Conservation (phyloP, 2,797 vertebrate genomes). For the Varecia variegata region DNA sequence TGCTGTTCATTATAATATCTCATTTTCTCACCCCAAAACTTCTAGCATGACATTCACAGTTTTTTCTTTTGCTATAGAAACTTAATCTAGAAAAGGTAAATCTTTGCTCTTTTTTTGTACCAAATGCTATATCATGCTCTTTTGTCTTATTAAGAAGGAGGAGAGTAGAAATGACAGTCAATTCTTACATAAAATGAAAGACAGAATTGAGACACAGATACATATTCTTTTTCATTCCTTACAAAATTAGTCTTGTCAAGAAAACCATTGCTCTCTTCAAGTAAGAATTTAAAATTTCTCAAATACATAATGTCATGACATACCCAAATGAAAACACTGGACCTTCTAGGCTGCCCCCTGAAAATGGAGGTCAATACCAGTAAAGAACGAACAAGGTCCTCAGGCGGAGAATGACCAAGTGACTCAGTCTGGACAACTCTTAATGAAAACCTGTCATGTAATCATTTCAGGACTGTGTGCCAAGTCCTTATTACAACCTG, state of each 20-base stretch:
- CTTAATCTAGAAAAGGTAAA: background rate
- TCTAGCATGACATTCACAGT: background rate
- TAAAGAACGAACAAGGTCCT: background rate
- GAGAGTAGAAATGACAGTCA: background rate
- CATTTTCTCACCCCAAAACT: background rate
- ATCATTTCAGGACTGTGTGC: background rate
- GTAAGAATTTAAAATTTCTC: background rate
- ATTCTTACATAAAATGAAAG: conserved; percentile 16
- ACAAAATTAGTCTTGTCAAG: background rate
- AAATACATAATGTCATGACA: background rate
- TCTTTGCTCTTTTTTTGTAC: background rate
- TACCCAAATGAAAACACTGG: background rate
- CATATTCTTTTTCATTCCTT: background rate
- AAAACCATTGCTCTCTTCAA: background rate
- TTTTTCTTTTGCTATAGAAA: background rate
- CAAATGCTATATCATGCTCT: background rate
- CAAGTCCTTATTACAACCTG: background rate
- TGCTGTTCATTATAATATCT: background rate
- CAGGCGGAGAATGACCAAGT: background rate
- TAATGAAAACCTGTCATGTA: background rate
- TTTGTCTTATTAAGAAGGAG: background rate
- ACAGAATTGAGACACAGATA: background rate
- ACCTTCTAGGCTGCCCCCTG: background rate
- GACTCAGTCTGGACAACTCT: background rate
- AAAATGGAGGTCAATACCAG: background rate